These are phyloP conservation scores for Neodiprion fabricii DNA, from an alignment of 1,140 invertebrate genomes.

Conservation along the genomic window DNA sequence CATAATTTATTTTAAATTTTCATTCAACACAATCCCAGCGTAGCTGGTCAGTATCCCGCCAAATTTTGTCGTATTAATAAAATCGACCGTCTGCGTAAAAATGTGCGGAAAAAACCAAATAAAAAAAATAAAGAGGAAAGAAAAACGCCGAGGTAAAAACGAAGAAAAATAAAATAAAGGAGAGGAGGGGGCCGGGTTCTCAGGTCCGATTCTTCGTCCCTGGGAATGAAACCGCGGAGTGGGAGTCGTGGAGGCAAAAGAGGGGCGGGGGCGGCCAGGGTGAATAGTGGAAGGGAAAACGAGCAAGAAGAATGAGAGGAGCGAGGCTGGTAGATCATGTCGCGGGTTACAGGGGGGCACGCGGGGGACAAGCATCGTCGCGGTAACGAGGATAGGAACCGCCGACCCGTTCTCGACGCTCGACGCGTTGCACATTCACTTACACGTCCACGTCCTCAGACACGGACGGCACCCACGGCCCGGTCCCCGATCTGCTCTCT, in stretches of 20 bases:
- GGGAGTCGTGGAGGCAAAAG: slow-evolving; percentile 18
- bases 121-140: not conserved
- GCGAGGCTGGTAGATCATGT: slow-evolving; percentile 45
- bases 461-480: slow-evolving; percentile 47
- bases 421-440: too few relatives aligned
- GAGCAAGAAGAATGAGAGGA: slow-evolving; percentile 17
- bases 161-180: not conserved
- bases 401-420: slow-evolving; percentile 5
- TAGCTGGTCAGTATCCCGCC: too few relatives aligned
- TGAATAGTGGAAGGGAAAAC: not conserved
- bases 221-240: slow-evolving; percentile 8
- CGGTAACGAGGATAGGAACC: slow-evolving; percentile 49
- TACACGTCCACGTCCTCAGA: slow-evolving; percentile 22
- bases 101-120: too few relatives aligned
- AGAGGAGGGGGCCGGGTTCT: not conserved
- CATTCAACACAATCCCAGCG: too few relatives aligned
- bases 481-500: slow-evolving; percentile 19
- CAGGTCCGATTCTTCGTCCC: too few relatives aligned
- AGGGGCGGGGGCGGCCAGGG: slow-evolving; percentile 16
- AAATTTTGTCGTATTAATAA: too few relatives aligned
- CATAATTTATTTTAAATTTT: too few relatives aligned
- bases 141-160: not conserved
- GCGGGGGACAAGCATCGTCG: slow-evolving; percentile 38
- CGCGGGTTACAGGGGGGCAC: slow-evolving; percentile 32
- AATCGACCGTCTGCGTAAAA: too few relatives aligned